Evolutionary conservation across 2,797 vertebrate genomes (phyloP).

Genomic region (Rhynchotus rufescens): DNA sequence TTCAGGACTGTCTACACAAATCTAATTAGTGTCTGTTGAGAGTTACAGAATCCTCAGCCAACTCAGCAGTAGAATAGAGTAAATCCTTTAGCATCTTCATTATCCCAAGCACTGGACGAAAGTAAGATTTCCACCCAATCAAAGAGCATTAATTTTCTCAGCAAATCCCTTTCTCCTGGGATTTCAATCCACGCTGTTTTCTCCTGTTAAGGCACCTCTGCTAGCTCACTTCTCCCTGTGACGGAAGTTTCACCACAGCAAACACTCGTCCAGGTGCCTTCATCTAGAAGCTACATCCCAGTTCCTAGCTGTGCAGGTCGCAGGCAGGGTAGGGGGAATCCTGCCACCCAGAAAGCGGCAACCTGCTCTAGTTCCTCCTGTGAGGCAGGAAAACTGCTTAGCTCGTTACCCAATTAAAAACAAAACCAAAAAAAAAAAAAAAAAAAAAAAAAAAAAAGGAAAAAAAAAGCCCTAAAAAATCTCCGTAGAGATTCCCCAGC

Average conservation of each 20-base stretch:
- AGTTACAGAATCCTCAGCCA: not conserved
- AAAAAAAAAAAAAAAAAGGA: not conserved
- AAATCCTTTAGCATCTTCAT: not conserved
- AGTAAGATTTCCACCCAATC: not conserved
- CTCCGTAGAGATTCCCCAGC: constrained; percentile 72
- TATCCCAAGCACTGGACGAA: constrained; percentile 10
- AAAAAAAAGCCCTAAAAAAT: constrained; percentile 56
- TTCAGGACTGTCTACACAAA: not conserved
- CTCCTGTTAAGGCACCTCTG: constrained; percentile 23
- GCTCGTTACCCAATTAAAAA: constrained; percentile 77
- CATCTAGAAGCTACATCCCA: constrained; percentile 27
- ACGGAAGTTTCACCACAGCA: constrained; percentile 30
- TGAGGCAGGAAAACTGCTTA: constrained; percentile 72
- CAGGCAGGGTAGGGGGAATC: not conserved
- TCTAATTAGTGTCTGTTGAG: not conserved
- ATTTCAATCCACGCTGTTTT: constrained; percentile 45
- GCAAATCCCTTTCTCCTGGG: constrained; percentile 22
- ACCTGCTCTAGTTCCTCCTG: constrained; percentile 50
- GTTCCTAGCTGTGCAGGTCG: constrained; percentile 40
- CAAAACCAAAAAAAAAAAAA: not conserved
- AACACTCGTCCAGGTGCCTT: constrained; percentile 7
- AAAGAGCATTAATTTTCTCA: constrained; percentile 21
- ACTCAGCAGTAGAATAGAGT: not conserved
- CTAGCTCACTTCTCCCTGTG: constrained; percentile 20
- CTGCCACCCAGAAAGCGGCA: constrained; percentile 55